phyloP scores from a whole-genome alignment of 2,797 vertebrate genomes.

The Lagodon rhomboides region DNA sequence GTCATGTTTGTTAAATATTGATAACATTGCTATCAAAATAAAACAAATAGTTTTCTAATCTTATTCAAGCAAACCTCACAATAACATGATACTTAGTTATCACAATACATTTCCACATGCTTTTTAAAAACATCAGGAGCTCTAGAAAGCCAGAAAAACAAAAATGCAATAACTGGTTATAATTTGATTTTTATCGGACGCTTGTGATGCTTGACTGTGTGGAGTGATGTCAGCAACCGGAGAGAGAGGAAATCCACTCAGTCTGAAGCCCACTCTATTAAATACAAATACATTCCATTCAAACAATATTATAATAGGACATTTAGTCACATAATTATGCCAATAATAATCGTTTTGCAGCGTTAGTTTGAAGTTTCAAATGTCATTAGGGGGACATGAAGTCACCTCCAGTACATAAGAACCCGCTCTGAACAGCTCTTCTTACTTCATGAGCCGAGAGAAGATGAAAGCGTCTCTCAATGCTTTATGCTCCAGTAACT shows the following conservation, averaged over 20 bases:
- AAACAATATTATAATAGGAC: background rate
- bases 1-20: no score
- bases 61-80: no score
- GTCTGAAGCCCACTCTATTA: background rate
- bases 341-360: background rate
- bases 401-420: no score
- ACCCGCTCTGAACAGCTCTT: background rate
- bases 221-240: background rate
- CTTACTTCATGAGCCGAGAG: background rate
- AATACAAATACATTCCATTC: background rate
- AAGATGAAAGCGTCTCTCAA: background rate
- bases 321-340: background rate
- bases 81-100: background rate
- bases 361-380: background rate
- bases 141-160: background rate
- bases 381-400: background rate
- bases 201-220: no score
- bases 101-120: no score
- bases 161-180: background rate
- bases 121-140: background rate
- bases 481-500: background rate
- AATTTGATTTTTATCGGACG: background rate
- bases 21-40: no score
- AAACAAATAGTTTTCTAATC: no score
- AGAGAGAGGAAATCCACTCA: constrained; percentile 9